Evolutionary conservation across 2,113 vertebrate genomes (phyloP), one percentile per base, ranked within the genome.

Genomic region (Phalacrocorax brasilianus): DNA sequence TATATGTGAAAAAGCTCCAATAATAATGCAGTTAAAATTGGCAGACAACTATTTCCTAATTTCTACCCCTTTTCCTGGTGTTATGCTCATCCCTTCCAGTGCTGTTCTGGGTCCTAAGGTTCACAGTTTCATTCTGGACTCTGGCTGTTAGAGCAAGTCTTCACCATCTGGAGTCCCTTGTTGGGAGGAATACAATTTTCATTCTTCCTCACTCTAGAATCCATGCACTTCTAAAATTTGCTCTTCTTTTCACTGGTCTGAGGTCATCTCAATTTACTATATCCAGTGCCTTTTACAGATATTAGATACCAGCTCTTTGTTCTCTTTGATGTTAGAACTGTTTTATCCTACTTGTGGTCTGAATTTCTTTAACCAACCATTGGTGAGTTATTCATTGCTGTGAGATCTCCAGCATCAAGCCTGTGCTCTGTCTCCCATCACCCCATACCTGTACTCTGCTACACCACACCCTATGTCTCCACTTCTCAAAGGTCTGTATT

Each of bases 1-100:
- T 52, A 1, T 7, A 59, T 28, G 5, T 3, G 11, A 8, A 68
- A 33, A 18, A 12, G 1, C 30, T 19, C 14, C 49, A 44, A 6
- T 63, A 85, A 50, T 23, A 91, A 79, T 6, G 11, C 12, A 73
- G 15, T 52, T 44, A 7, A 70, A 86, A 44, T 11, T 47, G 16
- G n/a, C 55, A 49, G 4, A 66, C 3, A 18, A 9, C 11, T 52
- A 8, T 55, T 83, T 88, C 6, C 32, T 72, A 38, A 47, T 47
- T 88, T 40, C 83, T 63, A 16, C 9, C 8, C 14, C 15, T 83
- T 79, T 44, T 59, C 14, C 32, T 50, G 16, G 47, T 42, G n/a
- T 33, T 52, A 50, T 3, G 6, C 8, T 59, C 22, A 27, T 10
- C 40, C 26, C 26, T 76, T 66, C 15, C 45, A 56, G 13, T 22